Conservation (phyloP, 1,140 invertebrate species). For the Elymnias hypermnestra region DNA sequence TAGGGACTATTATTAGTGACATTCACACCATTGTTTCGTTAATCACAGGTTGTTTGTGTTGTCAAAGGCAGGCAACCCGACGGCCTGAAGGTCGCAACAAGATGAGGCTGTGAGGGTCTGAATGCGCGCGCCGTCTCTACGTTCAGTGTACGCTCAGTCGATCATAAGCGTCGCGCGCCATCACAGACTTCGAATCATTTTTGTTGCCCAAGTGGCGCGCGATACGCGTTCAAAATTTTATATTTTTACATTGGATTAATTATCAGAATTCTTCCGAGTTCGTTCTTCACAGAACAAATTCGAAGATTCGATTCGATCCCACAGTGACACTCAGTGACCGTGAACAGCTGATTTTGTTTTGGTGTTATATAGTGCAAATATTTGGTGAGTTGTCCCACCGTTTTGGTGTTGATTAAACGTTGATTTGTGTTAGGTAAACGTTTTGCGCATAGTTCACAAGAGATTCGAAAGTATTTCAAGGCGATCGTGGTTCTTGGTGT, state of each 20-base stretch:
- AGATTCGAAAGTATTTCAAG: constrained; percentile 74
- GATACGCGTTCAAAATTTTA: constrained; percentile 20
- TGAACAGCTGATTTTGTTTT: constrained; percentile 35
- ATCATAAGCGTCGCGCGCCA: constrained; percentile 48
- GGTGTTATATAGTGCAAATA: constrained; percentile 21
- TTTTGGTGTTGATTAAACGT: constrained; percentile 44
- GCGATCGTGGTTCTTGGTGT: constrained; percentile 53
- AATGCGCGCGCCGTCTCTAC: constrained; percentile 42
- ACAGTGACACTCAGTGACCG: constrained; percentile 24
- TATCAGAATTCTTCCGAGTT: constrained; percentile 6
- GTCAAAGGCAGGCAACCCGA: constrained; percentile 13
- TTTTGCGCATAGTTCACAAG: constrained; percentile 61
- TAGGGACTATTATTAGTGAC: no score
- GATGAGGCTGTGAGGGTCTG: constrained; percentile 44
- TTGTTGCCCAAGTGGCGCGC: constrained; percentile 22
- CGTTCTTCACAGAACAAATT: constrained; percentile 20
- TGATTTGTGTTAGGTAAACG: constrained; percentile 56
- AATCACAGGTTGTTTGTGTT: constrained; percentile 21
- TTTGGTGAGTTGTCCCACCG: constrained; percentile 47
- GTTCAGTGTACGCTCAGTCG: constrained; percentile 45
- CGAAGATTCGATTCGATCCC: constrained; percentile 6
- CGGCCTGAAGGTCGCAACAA: constrained; percentile 40
- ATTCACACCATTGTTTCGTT: constrained; percentile 9
- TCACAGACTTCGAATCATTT: constrained; percentile 26
- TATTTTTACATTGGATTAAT: constrained; percentile 2